phyloP scores from a whole-genome alignment of 2,888 invertebrate genomes.

The Pemphredon lugubris region DNA sequence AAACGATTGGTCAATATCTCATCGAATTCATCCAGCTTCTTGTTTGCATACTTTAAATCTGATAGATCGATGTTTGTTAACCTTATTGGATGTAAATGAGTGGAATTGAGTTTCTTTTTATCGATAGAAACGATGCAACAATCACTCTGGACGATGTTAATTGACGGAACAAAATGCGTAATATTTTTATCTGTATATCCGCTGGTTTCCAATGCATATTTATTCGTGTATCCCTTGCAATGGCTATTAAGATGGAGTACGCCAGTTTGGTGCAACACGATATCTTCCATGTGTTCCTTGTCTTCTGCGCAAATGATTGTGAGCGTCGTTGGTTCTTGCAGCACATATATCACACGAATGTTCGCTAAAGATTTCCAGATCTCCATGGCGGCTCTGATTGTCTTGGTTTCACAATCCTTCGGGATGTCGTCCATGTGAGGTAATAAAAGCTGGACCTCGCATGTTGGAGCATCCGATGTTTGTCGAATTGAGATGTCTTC shows the following conservation, averaged over 20 bases:
- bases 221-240: constrained; percentile 12
- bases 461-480: neutral
- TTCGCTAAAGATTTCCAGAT: constrained; percentile 5
- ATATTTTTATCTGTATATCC: neutral
- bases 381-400: neutral
- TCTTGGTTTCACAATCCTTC: neutral
- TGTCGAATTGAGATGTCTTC: neutral
- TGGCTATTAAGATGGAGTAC: neutral
- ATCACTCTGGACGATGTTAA: neutral
- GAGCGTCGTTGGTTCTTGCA: constrained; percentile 11
- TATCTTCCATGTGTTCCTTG: constrained; percentile 6
- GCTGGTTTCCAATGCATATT: neutral
- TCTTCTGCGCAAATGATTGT: constrained; percentile 4
- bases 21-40: constrained; percentile 3
- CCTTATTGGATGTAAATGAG: neutral
- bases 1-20: constrained; percentile 1
- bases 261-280: constrained; percentile 9
- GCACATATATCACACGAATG: constrained; percentile 15
- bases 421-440: constrained; percentile 2
- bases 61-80: constrained; percentile 2
- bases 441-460: constrained; percentile 1
- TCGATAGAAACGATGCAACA: neutral
- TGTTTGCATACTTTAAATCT: neutral
- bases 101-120: neutral
- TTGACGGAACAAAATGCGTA: neutral